Conservation (phyloP, 1,140 invertebrate species). For the Nylanderia fulva region DNA sequence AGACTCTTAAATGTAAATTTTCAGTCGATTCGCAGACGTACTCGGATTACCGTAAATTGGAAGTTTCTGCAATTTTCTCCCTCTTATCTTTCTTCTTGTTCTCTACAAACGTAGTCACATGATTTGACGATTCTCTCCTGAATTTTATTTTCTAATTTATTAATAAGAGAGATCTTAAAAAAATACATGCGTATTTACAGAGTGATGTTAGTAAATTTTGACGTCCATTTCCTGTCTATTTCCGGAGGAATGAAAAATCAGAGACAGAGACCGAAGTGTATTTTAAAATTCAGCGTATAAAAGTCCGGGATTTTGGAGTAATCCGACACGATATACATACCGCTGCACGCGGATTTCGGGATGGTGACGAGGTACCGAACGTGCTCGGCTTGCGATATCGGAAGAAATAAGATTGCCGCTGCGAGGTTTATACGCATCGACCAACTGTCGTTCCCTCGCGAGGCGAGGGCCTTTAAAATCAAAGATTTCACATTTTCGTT, state of each 20-base stretch:
- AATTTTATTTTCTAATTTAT: slow-evolving; percentile 40
- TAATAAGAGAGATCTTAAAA: background rate
- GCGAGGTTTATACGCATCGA: slow-evolving; percentile 81
- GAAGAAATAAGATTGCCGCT: slow-evolving; percentile 77
- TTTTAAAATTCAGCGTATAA: slow-evolving; percentile 74
- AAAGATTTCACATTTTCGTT: slow-evolving; percentile 82
- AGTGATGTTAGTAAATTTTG: background rate
- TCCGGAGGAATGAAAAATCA: slow-evolving; percentile 28
- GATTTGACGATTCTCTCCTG: too few species aligned
- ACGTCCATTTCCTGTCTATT: slow-evolving; percentile 5
- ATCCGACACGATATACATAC: slow-evolving; percentile 69
- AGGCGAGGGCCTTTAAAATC: slow-evolving; percentile 76
- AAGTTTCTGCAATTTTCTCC: background rate
- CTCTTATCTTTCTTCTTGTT: background rate
- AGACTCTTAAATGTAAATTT: slow-evolving; percentile 81
- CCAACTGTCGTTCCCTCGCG: slow-evolving; percentile 81
- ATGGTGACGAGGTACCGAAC: slow-evolving; percentile 76
- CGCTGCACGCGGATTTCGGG: slow-evolving; percentile 67
- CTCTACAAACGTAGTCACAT: background rate
- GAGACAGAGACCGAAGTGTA: slow-evolving; percentile 32
- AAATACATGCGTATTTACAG: background rate
- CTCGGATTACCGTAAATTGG: slow-evolving; percentile 58
- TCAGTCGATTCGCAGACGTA: slow-evolving; percentile 71
- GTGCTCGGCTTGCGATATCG: slow-evolving; percentile 83
- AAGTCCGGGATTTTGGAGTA: slow-evolving; percentile 78